Evolutionary conservation across 2,113 vertebrate species (phyloP).

Genomic region (Spea bombifrons): DNA sequence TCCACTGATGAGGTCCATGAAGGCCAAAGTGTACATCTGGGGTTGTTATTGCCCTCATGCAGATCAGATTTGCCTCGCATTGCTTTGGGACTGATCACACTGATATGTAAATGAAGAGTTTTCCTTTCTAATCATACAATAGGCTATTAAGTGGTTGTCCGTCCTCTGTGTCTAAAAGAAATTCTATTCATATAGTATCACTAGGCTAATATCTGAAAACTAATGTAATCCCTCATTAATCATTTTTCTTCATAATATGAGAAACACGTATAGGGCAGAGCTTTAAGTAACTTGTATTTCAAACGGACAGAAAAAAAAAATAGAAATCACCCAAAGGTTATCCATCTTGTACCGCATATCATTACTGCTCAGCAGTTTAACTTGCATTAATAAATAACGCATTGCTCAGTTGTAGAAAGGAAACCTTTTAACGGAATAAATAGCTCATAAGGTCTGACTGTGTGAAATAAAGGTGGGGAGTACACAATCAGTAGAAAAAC

Average conservation of each 20-base stretch:
- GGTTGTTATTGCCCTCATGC: no score
- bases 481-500: not conserved
- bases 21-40: no score
- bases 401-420: not conserved
- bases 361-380: conserved; percentile 13
- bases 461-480: conserved; percentile 7
- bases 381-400: conserved; percentile 9
- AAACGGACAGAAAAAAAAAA: not conserved
- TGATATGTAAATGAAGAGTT: no score
- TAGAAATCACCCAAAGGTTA: not conserved
- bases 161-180: no score
- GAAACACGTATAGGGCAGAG: not conserved
- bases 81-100: no score
- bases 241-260: not conserved
- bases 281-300: conserved; percentile 12
- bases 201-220: not conserved
- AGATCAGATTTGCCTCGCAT: no score
- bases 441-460: conserved; percentile 3
- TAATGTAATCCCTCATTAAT: conserved; percentile 7
- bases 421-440: conserved; percentile 27
- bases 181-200: no score
- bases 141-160: no score
- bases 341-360: conserved; percentile 6
- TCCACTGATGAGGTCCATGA: no score
- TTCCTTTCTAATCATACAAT: no score